A percentile compares a stretch with the other conserved stretches of the same genome.
Evolutionary conservation across 2,888 invertebrate genomes (phyloP).

Genomic region (Coronaproctus castanopsis): DNA sequence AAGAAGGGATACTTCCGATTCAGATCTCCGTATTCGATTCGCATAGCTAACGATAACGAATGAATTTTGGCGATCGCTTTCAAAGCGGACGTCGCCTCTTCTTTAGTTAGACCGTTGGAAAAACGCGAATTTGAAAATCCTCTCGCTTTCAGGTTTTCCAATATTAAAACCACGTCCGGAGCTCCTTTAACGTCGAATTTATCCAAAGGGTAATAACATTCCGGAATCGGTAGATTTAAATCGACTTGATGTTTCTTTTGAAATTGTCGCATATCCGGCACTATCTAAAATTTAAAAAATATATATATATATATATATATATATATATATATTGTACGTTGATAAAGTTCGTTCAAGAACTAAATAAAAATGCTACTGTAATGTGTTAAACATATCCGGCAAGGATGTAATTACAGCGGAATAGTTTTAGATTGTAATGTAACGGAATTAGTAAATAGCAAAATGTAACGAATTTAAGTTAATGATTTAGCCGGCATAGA

Average conservation of each 20-base stretch:
- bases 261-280: constrained; percentile 40
- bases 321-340: too few species aligned
- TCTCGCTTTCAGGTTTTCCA: constrained; percentile 47
- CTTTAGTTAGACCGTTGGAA: constrained; percentile 41
- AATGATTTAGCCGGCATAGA: too few species aligned
- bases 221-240: constrained; percentile 42
- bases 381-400: too few species aligned
- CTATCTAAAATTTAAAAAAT: constrained; percentile 33
- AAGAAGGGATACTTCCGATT: constrained; percentile 42
- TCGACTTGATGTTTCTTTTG: constrained; percentile 28
- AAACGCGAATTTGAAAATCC: constrained; percentile 47
- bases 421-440: too few species aligned
- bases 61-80: constrained; percentile 50
- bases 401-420: too few species aligned
- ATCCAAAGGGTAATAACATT: constrained; percentile 38
- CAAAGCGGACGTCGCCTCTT: constrained; percentile 46
- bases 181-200: constrained; percentile 33
- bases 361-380: too few species aligned
- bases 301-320: too few species aligned
- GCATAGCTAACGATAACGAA: constrained; percentile 45
- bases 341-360: too few species aligned
- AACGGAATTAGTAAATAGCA: too few species aligned
- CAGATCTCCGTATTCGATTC: constrained; percentile 29
- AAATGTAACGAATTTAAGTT: too few species aligned
- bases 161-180: constrained; percentile 44